phyloP scores from a whole-genome alignment of 2,113 vertebrate genomes.

The Dasyprocta punctata region DNA sequence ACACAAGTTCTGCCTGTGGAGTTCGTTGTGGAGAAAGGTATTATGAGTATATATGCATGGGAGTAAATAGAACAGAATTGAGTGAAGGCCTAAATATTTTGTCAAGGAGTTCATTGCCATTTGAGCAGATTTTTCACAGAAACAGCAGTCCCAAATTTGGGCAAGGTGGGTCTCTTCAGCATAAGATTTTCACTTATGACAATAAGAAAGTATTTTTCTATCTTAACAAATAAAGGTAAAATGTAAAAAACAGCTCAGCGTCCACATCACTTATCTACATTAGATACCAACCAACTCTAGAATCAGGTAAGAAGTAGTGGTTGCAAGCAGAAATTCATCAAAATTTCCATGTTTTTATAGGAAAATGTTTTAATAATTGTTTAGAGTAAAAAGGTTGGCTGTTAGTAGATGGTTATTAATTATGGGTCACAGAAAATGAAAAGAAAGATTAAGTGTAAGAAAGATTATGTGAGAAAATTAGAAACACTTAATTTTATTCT shows the following conservation, averaged over 20 bases:
- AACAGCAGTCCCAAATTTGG: not conserved
- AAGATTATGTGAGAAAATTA: not conserved
- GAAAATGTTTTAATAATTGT: not conserved
- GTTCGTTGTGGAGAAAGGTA: not conserved
- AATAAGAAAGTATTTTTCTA: not conserved
- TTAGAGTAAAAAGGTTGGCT: not conserved
- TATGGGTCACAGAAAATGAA: not conserved
- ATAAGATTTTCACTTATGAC: not conserved
- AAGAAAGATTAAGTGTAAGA: not conserved
- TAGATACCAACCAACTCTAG: not conserved
- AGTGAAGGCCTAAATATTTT: not conserved
- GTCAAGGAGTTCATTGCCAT: not conserved
- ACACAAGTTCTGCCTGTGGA: not conserved
- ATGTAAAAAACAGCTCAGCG: no score
- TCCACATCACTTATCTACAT: not conserved
- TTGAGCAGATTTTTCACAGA: not conserved
- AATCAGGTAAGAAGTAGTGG: not conserved
- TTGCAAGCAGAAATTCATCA: not conserved
- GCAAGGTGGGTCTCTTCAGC: not conserved
- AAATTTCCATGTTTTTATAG: not conserved
- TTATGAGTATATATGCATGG: not conserved
- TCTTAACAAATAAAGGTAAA: not conserved
- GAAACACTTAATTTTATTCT: not conserved
- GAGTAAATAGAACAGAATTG: not conserved
- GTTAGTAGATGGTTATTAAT: not conserved